These are phyloP conservation scores for Pheosia gnoma DNA, from an alignment of 2,888 invertebrate genomes.

Conservation along the genomic window DNA sequence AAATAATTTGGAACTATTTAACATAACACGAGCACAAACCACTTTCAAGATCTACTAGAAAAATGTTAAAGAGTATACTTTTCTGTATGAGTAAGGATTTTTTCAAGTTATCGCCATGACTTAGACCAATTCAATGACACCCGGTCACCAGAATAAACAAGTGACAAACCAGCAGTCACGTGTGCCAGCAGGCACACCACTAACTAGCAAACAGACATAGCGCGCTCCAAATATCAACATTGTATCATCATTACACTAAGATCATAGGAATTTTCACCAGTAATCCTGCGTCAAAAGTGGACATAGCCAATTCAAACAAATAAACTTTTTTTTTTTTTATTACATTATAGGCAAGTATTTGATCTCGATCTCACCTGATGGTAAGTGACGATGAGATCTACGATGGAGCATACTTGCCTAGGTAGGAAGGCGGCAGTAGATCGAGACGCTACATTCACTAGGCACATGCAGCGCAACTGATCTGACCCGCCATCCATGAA, in stretches of 20 bases:
- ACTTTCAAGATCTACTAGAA: background rate
- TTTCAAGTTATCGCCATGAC: background rate
- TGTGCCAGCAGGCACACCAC: background rate
- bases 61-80: background rate
- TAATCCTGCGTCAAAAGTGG: background rate
- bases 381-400: too few relatives aligned
- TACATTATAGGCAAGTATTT: too few relatives aligned
- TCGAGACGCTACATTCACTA: too few relatives aligned
- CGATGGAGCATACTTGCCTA: too few relatives aligned
- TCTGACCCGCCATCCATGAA: too few relatives aligned
- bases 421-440: too few relatives aligned
- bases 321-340: too few relatives aligned
- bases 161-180: constrained; percentile 1
- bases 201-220: background rate
- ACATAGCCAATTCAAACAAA: too few relatives aligned
- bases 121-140: background rate
- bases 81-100: background rate
- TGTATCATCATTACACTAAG: background rate
- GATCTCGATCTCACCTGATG: too few relatives aligned
- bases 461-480: too few relatives aligned
- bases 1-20: too few relatives aligned
- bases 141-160: background rate
- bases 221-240: constrained; percentile 1
- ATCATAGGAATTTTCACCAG: background rate
- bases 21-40: too few relatives aligned